Base-by-base conservation (phyloP, 2,888 invertebrate species). In the Dioctria rufipes region DNA sequence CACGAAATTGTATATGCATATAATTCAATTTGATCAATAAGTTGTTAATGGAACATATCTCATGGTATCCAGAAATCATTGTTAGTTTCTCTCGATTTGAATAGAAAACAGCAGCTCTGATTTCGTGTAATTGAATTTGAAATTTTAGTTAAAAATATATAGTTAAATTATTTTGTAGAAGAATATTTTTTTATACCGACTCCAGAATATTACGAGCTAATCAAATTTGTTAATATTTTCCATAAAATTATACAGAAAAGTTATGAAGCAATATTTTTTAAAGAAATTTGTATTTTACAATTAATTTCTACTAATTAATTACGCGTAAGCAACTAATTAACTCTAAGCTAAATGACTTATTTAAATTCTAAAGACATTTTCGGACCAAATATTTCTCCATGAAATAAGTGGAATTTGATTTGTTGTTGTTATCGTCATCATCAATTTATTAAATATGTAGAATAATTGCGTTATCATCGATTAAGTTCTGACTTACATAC, bases 321-420 rank as follows among this genome's bases (percentile, higher is more conserved):
- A 11, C 54, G n/a, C 11, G 8, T 54, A 25, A 25, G 54, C 11
- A 11, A 54, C 6, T 54, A 46, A 46, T 54, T 25, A 25, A 25
- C 25, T 25, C 25, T 25, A 54, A 54, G 4, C 37, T 39, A 77
- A 65, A 65, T 8, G 11, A 25, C 42, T 37, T 39, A 63, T 11
- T 39, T 39, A 63, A 63, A 63, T 6, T 63, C 11, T 37, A 63
- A 63, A 63, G 63, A 63, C 63, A 77, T 77, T 49, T 77, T 63
- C 46, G 77, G 77, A 77, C 77, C 77, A 77, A 75, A 77, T 77
- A 37, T 61, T 61, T 42, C 42, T 40, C 49, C 4, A 58, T 58
- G 54, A 11, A 73, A 60, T 60, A 73, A 73, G 58, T 73, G 73
- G 25, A 73, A 60, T 42, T 25, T 60, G 40, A 51, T 73, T 60